These are phyloP conservation scores for Eospalax fontanierii DNA, from an alignment of 2,797 vertebrate genomes.

Conservation along the genomic window DNA sequence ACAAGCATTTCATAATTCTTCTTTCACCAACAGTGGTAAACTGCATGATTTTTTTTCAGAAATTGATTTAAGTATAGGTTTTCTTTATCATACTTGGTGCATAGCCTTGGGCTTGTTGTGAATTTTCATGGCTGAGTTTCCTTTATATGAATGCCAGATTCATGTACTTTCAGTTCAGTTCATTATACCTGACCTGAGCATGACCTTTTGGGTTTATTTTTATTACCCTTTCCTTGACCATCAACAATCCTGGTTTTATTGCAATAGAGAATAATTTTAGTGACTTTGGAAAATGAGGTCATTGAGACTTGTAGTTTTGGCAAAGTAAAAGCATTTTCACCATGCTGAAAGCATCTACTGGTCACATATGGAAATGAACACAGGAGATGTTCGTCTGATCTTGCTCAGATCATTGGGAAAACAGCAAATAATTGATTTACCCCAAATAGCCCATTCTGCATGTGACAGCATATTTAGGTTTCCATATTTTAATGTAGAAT, in stretches of 20 bases:
- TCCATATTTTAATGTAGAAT: not conserved
- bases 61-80: conserved; percentile 59
- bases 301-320: conserved; percentile 20
- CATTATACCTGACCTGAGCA: conserved; percentile 54
- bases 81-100: conserved; percentile 41
- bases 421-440: not conserved
- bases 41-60: not conserved
- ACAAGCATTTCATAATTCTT: conserved; percentile 63
- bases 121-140: conserved; percentile 75
- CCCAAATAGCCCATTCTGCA: not conserved
- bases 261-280: not conserved
- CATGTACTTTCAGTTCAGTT: conserved; percentile 62
- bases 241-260: conserved; percentile 38
- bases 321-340: not conserved
- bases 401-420: not conserved
- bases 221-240: conserved; percentile 30
- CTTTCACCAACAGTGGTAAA: conserved; percentile 28
- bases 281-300: conserved; percentile 4
- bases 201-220: conserved; percentile 49
- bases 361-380: not conserved
- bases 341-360: not conserved
- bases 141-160: conserved; percentile 71
- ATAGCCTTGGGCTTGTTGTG: conserved; percentile 55
- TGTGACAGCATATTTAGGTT: not conserved
- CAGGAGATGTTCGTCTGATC: not conserved